Evolutionary conservation across 2,797 vertebrate species (phyloP), one percentile per base, ranked within the genome.

Genomic region (Arvicola amphibius): DNA sequence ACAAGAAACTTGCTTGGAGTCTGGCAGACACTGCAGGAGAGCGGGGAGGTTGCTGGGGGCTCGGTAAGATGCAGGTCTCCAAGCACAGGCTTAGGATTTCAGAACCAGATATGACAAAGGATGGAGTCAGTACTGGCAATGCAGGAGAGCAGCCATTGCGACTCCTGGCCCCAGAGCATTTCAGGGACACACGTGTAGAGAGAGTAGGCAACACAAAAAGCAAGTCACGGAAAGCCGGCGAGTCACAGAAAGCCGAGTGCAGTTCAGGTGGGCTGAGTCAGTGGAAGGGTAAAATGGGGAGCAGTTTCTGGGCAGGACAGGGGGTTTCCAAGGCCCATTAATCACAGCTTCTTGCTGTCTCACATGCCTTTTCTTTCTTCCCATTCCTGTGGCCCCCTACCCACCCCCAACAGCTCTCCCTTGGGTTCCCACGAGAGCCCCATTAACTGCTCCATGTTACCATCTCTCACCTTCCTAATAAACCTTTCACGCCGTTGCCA

Each of bases 311-410:
- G 80, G 73, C n/a, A 94, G 69, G 73, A 78, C 37, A 94, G 84
- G 96, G 96, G 76, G 56, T 97, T 97, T 92, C 96, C 95, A 96
- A 95, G 29, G 81, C 56, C 80, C 80, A 93, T 97, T 92, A 96
- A 97, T 97, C 91, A 94, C 17, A 91, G 40, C 53, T 90, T 61
- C 73, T 34, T 27, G 59, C 74, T 21, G 88, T 69, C 85, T 96
- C 77, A 37, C 19, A 86, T 40, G 76, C 63, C 76, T 94, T 89
- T 56, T 9, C 67, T 88, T 94, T 43, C 76, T 87, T 80, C 87
- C 51, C 69, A 59, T 76, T 63, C 65, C 67, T 74, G 53, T 59
- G 53, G 27, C 25, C 59, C 59, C 12, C 67, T 6, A 8, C 56
- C 76, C 25, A 4, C 43, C 74, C 77, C 69, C 46, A 71, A 43